These are phyloP conservation scores for Heliconius congener DNA, from an alignment of 1,140 invertebrate species.

Conservation along the genomic window DNA sequence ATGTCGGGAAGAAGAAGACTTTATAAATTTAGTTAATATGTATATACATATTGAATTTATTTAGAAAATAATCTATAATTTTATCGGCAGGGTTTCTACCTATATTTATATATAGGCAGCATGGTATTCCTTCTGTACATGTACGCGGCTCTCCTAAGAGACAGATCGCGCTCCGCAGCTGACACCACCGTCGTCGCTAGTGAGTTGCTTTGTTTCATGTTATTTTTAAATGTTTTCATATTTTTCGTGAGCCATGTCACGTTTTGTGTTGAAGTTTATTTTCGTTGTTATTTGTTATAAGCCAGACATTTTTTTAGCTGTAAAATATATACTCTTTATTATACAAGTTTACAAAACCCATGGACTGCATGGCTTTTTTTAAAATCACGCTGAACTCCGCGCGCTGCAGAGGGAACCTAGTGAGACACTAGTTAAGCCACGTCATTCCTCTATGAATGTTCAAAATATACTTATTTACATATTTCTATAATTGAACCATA, in stretches of 20 bases:
- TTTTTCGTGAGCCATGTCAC: constrained; percentile 7
- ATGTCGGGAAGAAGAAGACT: too few species aligned
- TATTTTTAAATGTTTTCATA: constrained; percentile 12
- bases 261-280: constrained; percentile 15
- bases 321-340: not conserved
- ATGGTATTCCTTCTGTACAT: constrained; percentile 94
- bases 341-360: not conserved
- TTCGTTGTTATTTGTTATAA: not conserved
- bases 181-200: constrained; percentile 70
- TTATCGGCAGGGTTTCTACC: constrained; percentile 88
- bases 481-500: too few species aligned
- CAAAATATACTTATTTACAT: too few species aligned
- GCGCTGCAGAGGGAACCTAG: too few species aligned
- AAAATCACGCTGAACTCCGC: too few species aligned
- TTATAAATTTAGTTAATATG: too few species aligned
- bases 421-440: too few species aligned
- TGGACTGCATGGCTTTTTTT: not conserved
- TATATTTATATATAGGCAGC: constrained; percentile 94
- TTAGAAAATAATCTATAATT: constrained; percentile 1
- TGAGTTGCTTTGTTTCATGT: constrained; percentile 55
- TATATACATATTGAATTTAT: too few species aligned
- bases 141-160: constrained; percentile 89
- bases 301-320: constrained; percentile 4
- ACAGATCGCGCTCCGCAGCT: constrained; percentile 77
- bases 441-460: too few species aligned